These are phyloP conservation scores for Drosophila nigrodunni DNA, from an alignment of 1,140 invertebrate species.

Conservation along the genomic window DNA sequence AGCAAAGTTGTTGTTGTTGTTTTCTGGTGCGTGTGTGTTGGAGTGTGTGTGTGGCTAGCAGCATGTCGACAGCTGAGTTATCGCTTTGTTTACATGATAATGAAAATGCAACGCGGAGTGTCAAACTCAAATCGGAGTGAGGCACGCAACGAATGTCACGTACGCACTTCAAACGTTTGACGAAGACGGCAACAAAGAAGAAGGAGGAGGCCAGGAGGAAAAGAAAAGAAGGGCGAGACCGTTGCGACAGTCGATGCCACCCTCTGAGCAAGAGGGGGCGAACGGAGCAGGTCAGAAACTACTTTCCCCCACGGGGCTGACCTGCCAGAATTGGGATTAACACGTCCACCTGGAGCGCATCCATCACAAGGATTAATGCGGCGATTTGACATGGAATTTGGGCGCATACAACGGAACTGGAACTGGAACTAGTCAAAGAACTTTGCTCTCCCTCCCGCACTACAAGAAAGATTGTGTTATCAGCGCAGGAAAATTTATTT, in stretches of 20 bases:
- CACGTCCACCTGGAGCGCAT: slow-evolving; percentile 43
- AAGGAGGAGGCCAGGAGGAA: neutral
- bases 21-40: neutral
- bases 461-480: neutral
- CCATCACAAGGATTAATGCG: slow-evolving; percentile 50
- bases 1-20: slow-evolving; percentile 1
- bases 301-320: slow-evolving; percentile 7
- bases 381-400: slow-evolving; percentile 24
- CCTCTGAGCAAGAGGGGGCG: neutral
- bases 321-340: slow-evolving; percentile 42
- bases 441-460: neutral
- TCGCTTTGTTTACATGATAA: slow-evolving; percentile 59
- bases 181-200: slow-evolving; percentile 1
- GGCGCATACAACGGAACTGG: slow-evolving; percentile 2
- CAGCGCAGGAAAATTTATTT: neutral
- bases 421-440: slow-evolving; percentile 1
- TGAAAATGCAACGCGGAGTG: slow-evolving; percentile 45
- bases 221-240: neutral
- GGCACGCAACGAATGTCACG: slow-evolving; percentile 47
- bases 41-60: slow-evolving; percentile 8
- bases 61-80: slow-evolving; percentile 51
- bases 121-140: slow-evolving; percentile 24
- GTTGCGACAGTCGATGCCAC: slow-evolving; percentile 3
- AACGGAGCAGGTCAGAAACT: neutral
- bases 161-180: slow-evolving; percentile 40